phyloP scores from a whole-genome alignment of 2,113 vertebrate genomes.

The Kryptolebias marmoratus region DNA sequence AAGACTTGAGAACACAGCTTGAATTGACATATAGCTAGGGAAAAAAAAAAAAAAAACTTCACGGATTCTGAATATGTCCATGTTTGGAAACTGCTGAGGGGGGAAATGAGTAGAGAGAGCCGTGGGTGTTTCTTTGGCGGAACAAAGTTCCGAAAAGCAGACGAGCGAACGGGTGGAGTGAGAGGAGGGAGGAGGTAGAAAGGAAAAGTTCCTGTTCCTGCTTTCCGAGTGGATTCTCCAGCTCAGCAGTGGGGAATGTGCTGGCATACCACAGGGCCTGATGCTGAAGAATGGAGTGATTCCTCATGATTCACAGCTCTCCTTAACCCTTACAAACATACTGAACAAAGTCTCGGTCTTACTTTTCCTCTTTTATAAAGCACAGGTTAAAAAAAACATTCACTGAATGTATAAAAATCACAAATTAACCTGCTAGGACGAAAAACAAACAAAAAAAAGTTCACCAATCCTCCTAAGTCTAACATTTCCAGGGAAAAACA shows the following conservation, averaged over 20 bases:
- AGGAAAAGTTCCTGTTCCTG: constrained; percentile 72
- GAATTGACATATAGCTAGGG: not conserved
- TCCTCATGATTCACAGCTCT: constrained; percentile 80
- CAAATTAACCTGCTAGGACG: not conserved
- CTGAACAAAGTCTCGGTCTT: constrained; percentile 5
- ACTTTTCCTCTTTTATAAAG: not conserved
- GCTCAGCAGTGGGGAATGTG: constrained; percentile 93
- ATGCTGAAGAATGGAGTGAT: constrained; percentile 90
- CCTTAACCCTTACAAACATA: constrained; percentile 2
- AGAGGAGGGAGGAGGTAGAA: constrained; percentile 30
- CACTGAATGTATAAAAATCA: not conserved
- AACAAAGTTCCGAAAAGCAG: constrained; percentile 28
- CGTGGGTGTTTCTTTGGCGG: constrained; percentile 33
- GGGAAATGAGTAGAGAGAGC: constrained; percentile 1
- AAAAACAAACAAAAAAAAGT: too few relatives aligned
- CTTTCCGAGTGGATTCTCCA: constrained; percentile 85
- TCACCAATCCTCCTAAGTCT: too few relatives aligned
- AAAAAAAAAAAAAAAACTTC: not conserved
- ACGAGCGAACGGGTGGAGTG: constrained; percentile 43
- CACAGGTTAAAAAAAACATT: not conserved
- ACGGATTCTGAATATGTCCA: constrained; percentile 7
- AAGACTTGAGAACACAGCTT: not conserved
- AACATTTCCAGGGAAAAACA: too few relatives aligned
- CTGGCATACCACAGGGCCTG: constrained; percentile 86
- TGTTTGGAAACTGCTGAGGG: not conserved